Base-by-base conservation (phyloP, 1,140 invertebrate species). In the Drosophila novamexicana region DNA sequence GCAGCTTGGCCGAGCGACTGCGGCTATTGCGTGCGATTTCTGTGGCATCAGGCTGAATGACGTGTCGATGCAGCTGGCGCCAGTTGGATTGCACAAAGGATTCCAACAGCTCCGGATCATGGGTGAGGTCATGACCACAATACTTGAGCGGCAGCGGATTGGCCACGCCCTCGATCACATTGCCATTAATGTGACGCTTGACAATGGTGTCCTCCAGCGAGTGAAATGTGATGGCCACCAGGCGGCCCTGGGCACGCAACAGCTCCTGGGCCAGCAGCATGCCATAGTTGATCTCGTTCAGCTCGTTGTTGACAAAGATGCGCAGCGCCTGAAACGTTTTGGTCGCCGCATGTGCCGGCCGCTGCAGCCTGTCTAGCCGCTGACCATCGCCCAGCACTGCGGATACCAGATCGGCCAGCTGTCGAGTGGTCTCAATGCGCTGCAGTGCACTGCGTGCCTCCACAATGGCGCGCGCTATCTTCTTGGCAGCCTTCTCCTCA, bases 251-350 rank as follows among this genome's bases (percentile, higher is more conserved):
- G 0, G 95, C 89, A 93, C 96, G 96, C 18, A 99, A 93, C 90
- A 96, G 97, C 72, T 95, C 93, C 53, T 96, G 94, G 1, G 97
- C 96, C 75, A 98, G 82, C 39, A 97, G 89, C 85, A 99, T 95
- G 1, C 95, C 98, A 93, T 97, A 97, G 93, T 98, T 97, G 5
- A 99, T 95, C 94, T 99, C 98, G 93, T 99, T 99, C 0, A 99
- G 93, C 93, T 99, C 98, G 93, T 99, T 97, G 92, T 99, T 99
- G 0, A 99, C 97, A 93, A 99, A 98, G 75, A 99, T 99, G 79
- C 98, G 93, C 62, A 99, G 91, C 0, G 98, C 98, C 93, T 98
- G 97, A 93, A 99, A 99, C 0, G 97, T 96, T 94, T 98, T 98
- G 3, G 97, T 98, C 0, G 98, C 98, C 70, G 94, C 94, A 91